phyloP scores from a whole-genome alignment of 1,140 invertebrate genomes.

The Globodera rostochiensis region DNA sequence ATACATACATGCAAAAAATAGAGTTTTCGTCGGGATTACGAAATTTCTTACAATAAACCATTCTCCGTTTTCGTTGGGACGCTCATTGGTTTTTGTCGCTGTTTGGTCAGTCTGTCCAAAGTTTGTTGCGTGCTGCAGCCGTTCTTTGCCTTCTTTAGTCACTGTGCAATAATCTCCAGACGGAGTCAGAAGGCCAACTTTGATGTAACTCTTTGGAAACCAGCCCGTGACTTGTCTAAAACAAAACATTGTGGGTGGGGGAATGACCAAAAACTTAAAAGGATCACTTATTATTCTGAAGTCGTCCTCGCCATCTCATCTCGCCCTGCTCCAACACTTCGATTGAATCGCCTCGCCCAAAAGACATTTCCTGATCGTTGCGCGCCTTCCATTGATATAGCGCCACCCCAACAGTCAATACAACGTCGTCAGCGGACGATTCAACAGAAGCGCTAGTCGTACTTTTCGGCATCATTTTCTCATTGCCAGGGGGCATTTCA shows the following conservation, averaged over 20 bases:
- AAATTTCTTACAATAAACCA: constrained; percentile 24
- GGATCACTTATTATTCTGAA: constrained; percentile 52
- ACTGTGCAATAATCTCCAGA: no score
- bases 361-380: constrained; percentile 74
- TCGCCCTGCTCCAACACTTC: constrained; percentile 74
- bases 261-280: neutral
- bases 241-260: neutral
- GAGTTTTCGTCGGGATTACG: neutral
- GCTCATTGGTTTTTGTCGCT: neutral
- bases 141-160: neutral
- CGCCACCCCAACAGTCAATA: constrained; percentile 67
- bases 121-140: neutral
- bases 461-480: neutral
- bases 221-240: constrained; percentile 69
- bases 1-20: neutral
- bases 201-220: constrained; percentile 78
- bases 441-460: neutral
- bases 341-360: constrained; percentile 75
- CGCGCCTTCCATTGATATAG: constrained; percentile 74
- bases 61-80: constrained; percentile 9
- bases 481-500: constrained; percentile 14
- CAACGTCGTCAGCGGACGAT: neutral
- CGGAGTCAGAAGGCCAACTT: constrained; percentile 50
- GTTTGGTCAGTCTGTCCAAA: neutral
- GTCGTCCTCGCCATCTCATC: constrained; percentile 76